Evolutionary conservation across 1,140 invertebrate genomes (phyloP).

Genomic region (Macrobrachium rosenbergii): DNA sequence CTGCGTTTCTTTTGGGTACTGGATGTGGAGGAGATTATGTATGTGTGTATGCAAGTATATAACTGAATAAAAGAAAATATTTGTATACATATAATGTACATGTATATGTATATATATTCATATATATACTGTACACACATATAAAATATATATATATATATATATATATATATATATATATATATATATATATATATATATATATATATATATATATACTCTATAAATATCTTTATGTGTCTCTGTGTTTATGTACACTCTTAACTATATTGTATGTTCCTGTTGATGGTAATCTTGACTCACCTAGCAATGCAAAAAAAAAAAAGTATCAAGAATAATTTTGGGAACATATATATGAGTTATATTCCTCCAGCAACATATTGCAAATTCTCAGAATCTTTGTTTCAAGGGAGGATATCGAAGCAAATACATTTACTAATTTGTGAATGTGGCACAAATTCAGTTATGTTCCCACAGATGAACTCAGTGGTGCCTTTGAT

Average conservation of each 20-base stretch:
- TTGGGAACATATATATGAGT: no score
- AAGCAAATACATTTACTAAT: no score
- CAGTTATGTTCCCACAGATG: no score
- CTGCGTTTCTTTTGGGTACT: no score
- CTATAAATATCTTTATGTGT: neutral
- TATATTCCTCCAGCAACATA: no score
- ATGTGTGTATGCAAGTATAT: neutral
- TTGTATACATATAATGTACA: neutral
- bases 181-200: slow-evolving; percentile 4
- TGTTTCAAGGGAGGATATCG: no score
- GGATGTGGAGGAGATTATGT: neutral
- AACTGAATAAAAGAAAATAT: neutral
- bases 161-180: neutral
- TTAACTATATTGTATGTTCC: neutral
- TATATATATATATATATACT: slow-evolving; percentile 14
- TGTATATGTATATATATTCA: neutral
- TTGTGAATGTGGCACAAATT: no score
- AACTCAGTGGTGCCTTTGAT: no score
- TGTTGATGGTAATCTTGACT: no score
- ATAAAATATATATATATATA: neutral
- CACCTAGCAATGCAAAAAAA: no score
- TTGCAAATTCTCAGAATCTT: no score
- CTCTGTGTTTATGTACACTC: slow-evolving; percentile 2
- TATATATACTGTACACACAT: neutral
- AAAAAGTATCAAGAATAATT: no score